Base-by-base conservation (phyloP, 2,113 vertebrate species). In the Etheostoma spectabile region DNA sequence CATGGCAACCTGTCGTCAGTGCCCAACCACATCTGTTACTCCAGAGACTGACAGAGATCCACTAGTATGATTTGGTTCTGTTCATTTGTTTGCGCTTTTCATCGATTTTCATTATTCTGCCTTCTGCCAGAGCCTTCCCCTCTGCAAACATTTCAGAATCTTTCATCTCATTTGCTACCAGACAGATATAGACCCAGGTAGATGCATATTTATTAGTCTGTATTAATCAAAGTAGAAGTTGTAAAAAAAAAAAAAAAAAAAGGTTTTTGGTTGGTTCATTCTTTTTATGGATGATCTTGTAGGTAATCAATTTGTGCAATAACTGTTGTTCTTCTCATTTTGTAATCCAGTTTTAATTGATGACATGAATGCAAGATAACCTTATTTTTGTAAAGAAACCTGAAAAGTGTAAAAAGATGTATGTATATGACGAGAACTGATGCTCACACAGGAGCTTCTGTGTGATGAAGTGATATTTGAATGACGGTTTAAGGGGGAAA, bases 341-440 rank as follows among this genome's bases (percentile, higher is more conserved):
- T 93, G 65, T 93, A 93, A 93, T 82, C 80, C 86, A 63, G 68
- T 93, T 93, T 89, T 83, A 90, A 90, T 91, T 64, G 71, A 88
- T 86, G 85, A 91, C 74, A 65, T 77, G 85, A 90, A 91, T 86
- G 93, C 83, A 35, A 91, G 87, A 93, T 94, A 92, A 93, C 88
- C 70, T 91, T 95, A 94, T 94, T 95, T 95, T 95, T 94, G 55
- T 94, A 93, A 92, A 93, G 83, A 93, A 93, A 92, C 63, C 60
- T 81, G 77, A 90, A 93, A 92, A 91, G 83, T 85, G 82, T 88
- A 87, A 83, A 91, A 93, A 92, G 64, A 85, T 69, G 55, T 83
- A 70, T 77, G 74, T 88, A 57, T 75, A 86, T 30, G 66, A 70
- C 51, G 73, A 79, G 59, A 71, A 65, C 16, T 38, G 79, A 87